These are phyloP conservation scores for Cydia pomonella DNA, from an alignment of 1,140 invertebrate species.

Conservation along the genomic window DNA sequence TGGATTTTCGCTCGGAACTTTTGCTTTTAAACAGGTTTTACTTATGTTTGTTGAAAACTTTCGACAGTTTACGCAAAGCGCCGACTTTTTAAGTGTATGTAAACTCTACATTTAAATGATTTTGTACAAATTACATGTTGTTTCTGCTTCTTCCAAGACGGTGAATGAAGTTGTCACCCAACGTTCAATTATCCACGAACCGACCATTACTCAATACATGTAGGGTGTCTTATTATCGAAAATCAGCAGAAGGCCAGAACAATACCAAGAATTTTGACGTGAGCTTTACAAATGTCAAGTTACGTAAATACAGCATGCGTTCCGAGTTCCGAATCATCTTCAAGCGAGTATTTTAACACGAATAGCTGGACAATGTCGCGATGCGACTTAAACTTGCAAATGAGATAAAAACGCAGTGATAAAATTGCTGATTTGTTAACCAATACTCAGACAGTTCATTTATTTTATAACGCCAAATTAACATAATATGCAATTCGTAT, in stretches of 20 bases:
- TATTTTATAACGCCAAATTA: conserved; percentile 27
- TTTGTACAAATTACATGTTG: conserved; percentile 16
- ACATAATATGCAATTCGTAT: conserved; percentile 28
- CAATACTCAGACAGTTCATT: neutral
- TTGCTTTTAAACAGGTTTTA: conserved; percentile 14
- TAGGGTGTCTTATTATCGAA: conserved; percentile 16
- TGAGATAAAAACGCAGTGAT: neutral
- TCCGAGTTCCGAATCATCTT: neutral
- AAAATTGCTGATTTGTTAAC: conserved; percentile 1
- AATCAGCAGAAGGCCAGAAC: conserved; percentile 19
- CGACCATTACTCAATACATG: neutral
- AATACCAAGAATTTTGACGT: conserved; percentile 15
- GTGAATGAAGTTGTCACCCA: conserved; percentile 25
- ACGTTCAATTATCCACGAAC: conserved; percentile 2
- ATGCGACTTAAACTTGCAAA: neutral
- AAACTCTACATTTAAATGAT: conserved; percentile 23
- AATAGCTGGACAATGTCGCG: neutral
- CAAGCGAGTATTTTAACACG: neutral
- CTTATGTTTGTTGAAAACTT: conserved; percentile 10
- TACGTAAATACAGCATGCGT: neutral
- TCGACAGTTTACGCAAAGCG: conserved; percentile 8
- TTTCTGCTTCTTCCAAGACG: neutral
- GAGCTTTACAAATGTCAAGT: conserved; percentile 21
- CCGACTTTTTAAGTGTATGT: neutral
- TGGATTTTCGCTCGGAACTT: neutral